Evolutionary conservation across 2,888 invertebrate species (phyloP).

Genomic region (Leptura quadrifasciata): DNA sequence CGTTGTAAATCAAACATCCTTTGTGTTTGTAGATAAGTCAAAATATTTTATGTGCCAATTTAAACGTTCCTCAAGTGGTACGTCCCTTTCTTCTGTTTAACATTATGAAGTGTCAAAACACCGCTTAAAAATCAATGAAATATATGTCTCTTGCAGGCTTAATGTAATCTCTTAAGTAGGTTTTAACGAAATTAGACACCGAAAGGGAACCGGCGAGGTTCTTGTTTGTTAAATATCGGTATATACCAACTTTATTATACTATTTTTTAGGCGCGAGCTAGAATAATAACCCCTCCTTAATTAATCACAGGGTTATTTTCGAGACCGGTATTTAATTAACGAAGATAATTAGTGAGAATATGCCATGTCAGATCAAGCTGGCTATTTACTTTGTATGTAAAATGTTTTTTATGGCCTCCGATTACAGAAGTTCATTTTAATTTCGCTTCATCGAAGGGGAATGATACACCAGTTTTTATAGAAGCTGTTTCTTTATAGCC

Average conservation of each 20-base stretch:
- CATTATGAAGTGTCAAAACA: slow-evolving; percentile 62
- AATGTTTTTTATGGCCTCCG: slow-evolving; percentile 24
- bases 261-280: slow-evolving; percentile 36
- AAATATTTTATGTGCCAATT: slow-evolving; percentile 55
- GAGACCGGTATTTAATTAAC: slow-evolving; percentile 65
- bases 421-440: slow-evolving; percentile 29
- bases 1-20: slow-evolving; percentile 48
- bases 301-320: slow-evolving; percentile 62
- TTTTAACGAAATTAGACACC: slow-evolving; percentile 42
- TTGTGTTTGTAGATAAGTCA: slow-evolving; percentile 49
- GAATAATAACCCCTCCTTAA: slow-evolving; percentile 56
- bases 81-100: slow-evolving; percentile 60
- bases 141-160: slow-evolving; percentile 46
- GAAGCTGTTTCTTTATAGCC: background rate
- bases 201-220: slow-evolving; percentile 31
- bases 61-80: slow-evolving; percentile 47
- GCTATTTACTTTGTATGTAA: slow-evolving; percentile 42
- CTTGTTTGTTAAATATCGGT: slow-evolving; percentile 39
- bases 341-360: slow-evolving; percentile 66
- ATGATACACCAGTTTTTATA: slow-evolving; percentile 29
- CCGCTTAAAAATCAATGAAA: slow-evolving; percentile 52
- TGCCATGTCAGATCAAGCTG: slow-evolving; percentile 63
- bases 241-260: slow-evolving; percentile 52
- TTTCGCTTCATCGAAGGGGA: slow-evolving; percentile 19
- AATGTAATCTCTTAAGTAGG: slow-evolving; percentile 44